Evolutionary conservation across 1,140 invertebrate species (phyloP), one percentile per base, ranked within the genome.

Genomic region (Stenopsyche tienmushanensis): DNA sequence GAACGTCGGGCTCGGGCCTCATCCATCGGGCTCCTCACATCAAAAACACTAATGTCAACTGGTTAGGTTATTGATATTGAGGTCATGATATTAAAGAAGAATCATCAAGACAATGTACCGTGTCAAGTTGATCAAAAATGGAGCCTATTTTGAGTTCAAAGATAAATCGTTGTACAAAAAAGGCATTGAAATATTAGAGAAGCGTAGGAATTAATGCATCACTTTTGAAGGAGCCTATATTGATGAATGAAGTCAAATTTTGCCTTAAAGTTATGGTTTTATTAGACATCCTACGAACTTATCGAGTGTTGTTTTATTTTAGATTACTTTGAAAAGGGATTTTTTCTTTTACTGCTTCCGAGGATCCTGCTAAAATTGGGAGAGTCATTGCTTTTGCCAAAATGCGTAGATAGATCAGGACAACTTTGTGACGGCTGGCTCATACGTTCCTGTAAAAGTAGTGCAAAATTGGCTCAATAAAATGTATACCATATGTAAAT

Each of bases 321-420:
- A n/a, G 13, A 80, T 74, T 74, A 82, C 80, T 85, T 86, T 13
- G 79, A 76, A 79, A 92, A 92, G 24, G 90, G 90, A 79, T 92
- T 92, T 76, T 88, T 90, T 44, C 88, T 84, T 74, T 91, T 91
- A 47, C 84, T 78, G 53, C 76, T 74, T 70, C 77, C 75, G 17
- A 81, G 66, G 29, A 80, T 71, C 68, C 75, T 77, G 15, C 77
- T 80, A 55, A 81, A 80, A 72, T 80, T 74, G 67, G 79, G 70
- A 57, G 78, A 72, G 50, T 70, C 65, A 59, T 70, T 54, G 21
- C 72, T 65, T 60, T 73, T 69, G 54, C 49, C 70, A 65, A 69
- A 70, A 52, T 62, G 21, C 23, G 41, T 65, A 8, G 54, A 26
- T 58, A 62, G 57, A 69, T 75, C 75, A 63, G 75, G 74, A 64